A percentile compares a stretch with the other conserved stretches of the same genome.
These are phyloP conservation scores for Hoplodrina ambigua DNA, from an alignment of 2,888 invertebrate species.

Conservation along the genomic window DNA sequence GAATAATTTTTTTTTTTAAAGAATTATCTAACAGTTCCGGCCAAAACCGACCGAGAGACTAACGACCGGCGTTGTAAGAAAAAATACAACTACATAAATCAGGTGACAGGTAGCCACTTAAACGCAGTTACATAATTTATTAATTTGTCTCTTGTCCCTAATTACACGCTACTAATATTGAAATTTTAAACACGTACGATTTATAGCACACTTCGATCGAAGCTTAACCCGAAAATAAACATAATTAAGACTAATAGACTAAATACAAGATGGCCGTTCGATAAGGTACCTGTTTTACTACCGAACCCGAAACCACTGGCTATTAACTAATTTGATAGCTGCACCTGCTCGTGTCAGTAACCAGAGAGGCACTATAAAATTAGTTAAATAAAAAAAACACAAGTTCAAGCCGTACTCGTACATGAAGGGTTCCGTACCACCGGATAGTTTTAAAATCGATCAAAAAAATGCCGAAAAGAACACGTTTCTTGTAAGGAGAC, in stretches of 20 bases:
- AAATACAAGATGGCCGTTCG: conserved; percentile 52
- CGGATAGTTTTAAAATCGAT: too few relatives aligned
- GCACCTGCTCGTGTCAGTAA: conserved; percentile 63
- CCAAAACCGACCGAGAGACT: background rate
- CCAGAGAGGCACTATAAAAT: conserved; percentile 52
- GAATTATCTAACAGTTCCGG: conserved; percentile 8
- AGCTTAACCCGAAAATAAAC: conserved; percentile 49
- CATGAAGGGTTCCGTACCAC: too few relatives aligned
- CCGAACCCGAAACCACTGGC: conserved; percentile 44
- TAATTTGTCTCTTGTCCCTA: conserved; percentile 38
- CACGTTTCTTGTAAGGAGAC: too few relatives aligned
- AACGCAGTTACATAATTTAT: conserved; percentile 27
- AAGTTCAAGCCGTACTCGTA: too few relatives aligned
- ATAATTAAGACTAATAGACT: conserved; percentile 58
- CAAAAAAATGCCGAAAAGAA: too few relatives aligned
- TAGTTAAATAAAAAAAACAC: conserved; percentile 39
- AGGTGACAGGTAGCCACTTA: conserved; percentile 25
- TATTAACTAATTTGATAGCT: conserved; percentile 63
- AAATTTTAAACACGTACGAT: conserved; percentile 43
- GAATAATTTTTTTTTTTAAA: background rate
- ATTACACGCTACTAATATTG: conserved; percentile 39
- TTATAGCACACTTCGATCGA: conserved; percentile 40
- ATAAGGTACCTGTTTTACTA: conserved; percentile 51
- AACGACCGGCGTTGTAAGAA: background rate
- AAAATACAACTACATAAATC: conserved; percentile 2